phyloP scores from a whole-genome alignment of 2,888 invertebrate genomes.

The Polyploca ridens region DNA sequence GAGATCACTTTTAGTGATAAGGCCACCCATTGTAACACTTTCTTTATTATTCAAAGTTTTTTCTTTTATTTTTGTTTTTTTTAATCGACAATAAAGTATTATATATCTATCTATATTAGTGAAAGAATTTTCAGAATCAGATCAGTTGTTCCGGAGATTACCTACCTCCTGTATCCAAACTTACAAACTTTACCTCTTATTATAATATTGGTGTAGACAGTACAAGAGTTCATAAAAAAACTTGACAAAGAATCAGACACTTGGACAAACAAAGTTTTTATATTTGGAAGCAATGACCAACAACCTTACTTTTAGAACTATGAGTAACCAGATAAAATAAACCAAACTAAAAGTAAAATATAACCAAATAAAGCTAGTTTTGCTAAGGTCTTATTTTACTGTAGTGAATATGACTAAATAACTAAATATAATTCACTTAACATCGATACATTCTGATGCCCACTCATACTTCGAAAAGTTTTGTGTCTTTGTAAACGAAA shows the following conservation, averaged over 20 bases:
- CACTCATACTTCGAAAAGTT: background rate
- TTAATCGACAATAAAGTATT: too few relatives aligned
- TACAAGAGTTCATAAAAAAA: background rate
- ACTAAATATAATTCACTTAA: background rate
- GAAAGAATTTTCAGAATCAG: too few relatives aligned
- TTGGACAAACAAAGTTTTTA: background rate
- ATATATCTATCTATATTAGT: too few relatives aligned
- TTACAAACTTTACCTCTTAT: too few relatives aligned
- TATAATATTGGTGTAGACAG: background rate
- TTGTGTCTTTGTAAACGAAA: background rate
- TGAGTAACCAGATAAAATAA: background rate
- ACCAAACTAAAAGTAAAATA: background rate
- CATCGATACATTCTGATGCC: background rate
- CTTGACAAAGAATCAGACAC: background rate
- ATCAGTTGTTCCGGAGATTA: too few relatives aligned
- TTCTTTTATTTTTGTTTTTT: too few relatives aligned
- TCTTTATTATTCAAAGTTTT: too few relatives aligned
- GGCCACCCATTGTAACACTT: too few relatives aligned
- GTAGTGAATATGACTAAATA: background rate
- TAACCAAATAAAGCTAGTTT: background rate
- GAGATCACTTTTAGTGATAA: too few relatives aligned
- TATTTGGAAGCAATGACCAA: conserved; percentile 3
- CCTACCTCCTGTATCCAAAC: too few relatives aligned
- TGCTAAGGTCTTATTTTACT: background rate
- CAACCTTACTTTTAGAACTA: background rate